Base-by-base conservation (phyloP, 2,888 invertebrate species). In the Phlogophora meticulosa region DNA sequence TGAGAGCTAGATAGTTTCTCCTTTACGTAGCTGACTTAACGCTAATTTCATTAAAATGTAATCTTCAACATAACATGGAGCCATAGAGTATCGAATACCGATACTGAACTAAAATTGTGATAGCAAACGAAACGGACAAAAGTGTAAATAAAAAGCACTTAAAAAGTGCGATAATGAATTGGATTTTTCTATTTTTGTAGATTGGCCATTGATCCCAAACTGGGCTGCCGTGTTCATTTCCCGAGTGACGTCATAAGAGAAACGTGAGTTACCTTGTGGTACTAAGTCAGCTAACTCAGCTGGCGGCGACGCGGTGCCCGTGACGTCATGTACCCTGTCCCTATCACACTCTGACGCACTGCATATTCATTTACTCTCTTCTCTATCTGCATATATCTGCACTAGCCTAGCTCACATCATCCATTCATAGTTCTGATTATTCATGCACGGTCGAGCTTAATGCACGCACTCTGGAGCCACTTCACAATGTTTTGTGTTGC, bases 141-240 rank as follows among this genome's bases (percentile, higher is more conserved):
- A 46, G 42, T 55, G 53, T 57, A 32, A 42, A 49, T 34, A 57
- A 60, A 58, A 2, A 56, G 72, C 78, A 75, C 72, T 71, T 53
- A 11, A 38, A 34, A 65, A 66, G 86, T 85, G 84, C 83, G 60
- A 76, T 78, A 81, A 82, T 91, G 88, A 91, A 91, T 89, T 89
- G 85, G 87, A 84, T 87, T 38, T 92, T 94, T 92, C 94, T 92
- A 94, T 92, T 94, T 90, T 96, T 95, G 91, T 96, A 96, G 95
- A 95, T 95, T 95, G 95, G 94, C 92, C 94, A 93, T 95, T 94
- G 92, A 92, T 90, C 92, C 92, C 88, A 95, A 95, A 93, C 92
- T 95, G 91, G 95, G 95, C 90, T 93, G 91, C 92, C 95, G 95
- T 85, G 95, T 96, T 87, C 95, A 91, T 92, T 96, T 96, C 89